phyloP scores from a whole-genome alignment of 92 coral and sea anemone genomes.

The Umimayanthus chanpuru region DNA sequence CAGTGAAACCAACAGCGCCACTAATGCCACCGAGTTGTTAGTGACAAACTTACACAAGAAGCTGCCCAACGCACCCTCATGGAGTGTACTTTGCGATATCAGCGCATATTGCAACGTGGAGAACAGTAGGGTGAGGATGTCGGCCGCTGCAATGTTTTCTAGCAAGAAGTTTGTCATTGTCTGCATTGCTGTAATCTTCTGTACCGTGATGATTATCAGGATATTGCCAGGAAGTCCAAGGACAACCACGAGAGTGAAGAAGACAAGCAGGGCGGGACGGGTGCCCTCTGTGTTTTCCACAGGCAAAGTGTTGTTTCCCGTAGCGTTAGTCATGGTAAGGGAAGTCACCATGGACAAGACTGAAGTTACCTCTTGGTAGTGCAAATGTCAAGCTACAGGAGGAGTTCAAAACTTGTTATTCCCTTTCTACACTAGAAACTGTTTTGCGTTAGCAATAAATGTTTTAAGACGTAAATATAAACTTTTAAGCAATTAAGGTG shows the following conservation, averaged over 20 bases:
- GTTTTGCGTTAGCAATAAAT: background rate
- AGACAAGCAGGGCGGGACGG: background rate
- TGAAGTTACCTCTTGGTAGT: background rate
- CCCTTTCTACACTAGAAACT: no score
- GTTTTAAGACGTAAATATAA: background rate
- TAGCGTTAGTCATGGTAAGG: background rate
- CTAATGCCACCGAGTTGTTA: slow-evolving; percentile 60
- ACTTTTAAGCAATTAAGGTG: no score
- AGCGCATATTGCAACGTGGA: slow-evolving; percentile 65
- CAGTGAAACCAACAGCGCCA: slow-evolving; percentile 73
- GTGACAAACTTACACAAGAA: slow-evolving; percentile 82
- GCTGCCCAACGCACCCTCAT: slow-evolving; percentile 54
- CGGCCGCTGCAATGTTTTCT: slow-evolving; percentile 77
- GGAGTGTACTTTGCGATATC: slow-evolving; percentile 47
- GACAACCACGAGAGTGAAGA: slow-evolving; percentile 47
- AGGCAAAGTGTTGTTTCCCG: background rate
- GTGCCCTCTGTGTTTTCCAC: background rate
- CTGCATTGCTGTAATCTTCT: slow-evolving; percentile 65
- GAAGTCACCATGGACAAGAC: background rate
- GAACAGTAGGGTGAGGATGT: slow-evolving; percentile 65
- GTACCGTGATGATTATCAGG: slow-evolving; percentile 67
- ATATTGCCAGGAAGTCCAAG: slow-evolving; percentile 74
- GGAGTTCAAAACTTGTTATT: background rate
- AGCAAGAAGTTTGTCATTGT: slow-evolving; percentile 73
- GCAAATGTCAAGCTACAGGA: background rate